Evolutionary conservation across 2,888 invertebrate genomes (phyloP).

Genomic region (Ferrisia virgata): DNA sequence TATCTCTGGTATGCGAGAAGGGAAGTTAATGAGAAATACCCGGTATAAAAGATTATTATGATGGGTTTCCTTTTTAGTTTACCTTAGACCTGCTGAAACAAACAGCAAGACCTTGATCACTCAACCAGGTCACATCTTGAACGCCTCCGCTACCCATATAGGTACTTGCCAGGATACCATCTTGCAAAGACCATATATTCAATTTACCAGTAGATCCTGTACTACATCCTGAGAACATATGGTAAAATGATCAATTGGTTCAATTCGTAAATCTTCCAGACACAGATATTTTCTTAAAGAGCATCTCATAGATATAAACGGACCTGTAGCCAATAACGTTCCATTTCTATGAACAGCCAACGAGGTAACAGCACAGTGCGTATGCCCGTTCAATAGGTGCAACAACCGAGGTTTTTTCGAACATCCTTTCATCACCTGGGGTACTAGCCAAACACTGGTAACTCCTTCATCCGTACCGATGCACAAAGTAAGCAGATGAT

Average conservation of each 20-base stretch:
- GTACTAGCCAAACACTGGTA: conserved; percentile 56
- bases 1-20: no score
- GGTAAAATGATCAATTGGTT: background rate
- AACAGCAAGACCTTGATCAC: conserved; percentile 56
- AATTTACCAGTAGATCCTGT: conserved; percentile 57
- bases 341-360: conserved; percentile 58
- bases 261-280: no score
- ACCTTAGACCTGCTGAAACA: conserved; percentile 60
- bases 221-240: conserved; percentile 52
- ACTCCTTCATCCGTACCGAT: conserved; percentile 59
- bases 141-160: conserved; percentile 58
- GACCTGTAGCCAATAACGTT: conserved; percentile 56
- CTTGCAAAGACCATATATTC: conserved; percentile 63
- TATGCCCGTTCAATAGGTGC: conserved; percentile 58
- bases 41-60: no score
- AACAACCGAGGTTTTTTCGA: conserved; percentile 51
- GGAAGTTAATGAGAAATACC: no score
- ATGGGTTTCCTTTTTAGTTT: conserved; percentile 36
- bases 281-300: no score
- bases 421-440: conserved; percentile 49
- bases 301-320: background rate
- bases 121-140: conserved; percentile 58
- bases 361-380: conserved; percentile 57
- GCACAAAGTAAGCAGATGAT: conserved; percentile 52
- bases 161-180: conserved; percentile 60